Evolutionary conservation across 2,888 invertebrate species (phyloP), one percentile per base, ranked within the genome.

Genomic region (Nomada hirtipes): DNA sequence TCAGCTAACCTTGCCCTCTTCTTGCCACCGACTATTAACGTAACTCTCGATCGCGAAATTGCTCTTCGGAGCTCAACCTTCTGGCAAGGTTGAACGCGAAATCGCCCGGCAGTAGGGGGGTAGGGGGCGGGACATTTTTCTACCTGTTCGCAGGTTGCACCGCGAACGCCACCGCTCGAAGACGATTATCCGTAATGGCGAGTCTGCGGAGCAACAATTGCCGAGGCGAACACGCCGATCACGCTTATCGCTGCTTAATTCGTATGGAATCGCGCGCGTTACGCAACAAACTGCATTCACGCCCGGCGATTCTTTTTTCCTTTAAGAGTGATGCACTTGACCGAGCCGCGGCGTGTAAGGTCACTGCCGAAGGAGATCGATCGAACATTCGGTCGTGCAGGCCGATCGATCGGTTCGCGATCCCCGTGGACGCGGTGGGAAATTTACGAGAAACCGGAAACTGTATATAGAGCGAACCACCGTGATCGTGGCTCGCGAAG

Each of bases 291-390:
- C n/a, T 68, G 36, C n/a, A n/a, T 53, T 18, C 2, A 13, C 47
- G n/a, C n/a, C 36, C 26, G 64, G 29, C 20, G 18, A 42, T 74
- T 79, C 61, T 52, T 59, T 59, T 55, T 26, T 23, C 44, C 20
- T 18, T n/a, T 7, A 15, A 23, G 50, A 52, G 61, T 55, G 29
- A 52, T 36, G 15, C 42, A 60, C 42, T 52, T 26, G 77, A 26
- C 53, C 36, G 23, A 50, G 63, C 13, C 52, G 18, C 10, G 3
- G 15, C 29, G 50, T 18, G 50, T 79, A 76, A 83, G 83, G 79
- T 84, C 83, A 84, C 72, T 83, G 83, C 20, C 83, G 36, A 65
- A 36, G 68, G n/a, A 10, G 9, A 84, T 84, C 75, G 83, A 84
- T 79, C 83, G 53, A 76, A 83, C 75, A 36, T 73, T 83, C 52